Evolutionary conservation across 2,888 invertebrate genomes (phyloP).

Genomic region (Leptinotarsa tumamoca): DNA sequence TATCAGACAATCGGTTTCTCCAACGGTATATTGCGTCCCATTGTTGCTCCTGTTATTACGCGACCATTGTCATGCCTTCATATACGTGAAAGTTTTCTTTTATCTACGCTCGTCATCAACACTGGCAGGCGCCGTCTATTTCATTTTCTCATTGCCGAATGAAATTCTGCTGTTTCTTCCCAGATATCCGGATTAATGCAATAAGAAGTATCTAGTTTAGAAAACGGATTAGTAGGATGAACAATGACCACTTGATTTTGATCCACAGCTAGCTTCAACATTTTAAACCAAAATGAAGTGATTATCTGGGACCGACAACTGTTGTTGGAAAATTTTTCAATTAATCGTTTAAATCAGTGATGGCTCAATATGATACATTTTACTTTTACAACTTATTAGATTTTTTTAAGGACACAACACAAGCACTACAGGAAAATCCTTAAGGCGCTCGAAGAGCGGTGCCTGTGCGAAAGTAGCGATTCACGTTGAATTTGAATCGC

Average conservation of each 20-base stretch:
- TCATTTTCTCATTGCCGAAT: constrained; percentile 27
- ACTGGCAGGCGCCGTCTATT: constrained; percentile 42
- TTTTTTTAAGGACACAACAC: no score
- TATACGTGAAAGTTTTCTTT: constrained; percentile 63
- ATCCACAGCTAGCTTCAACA: background rate
- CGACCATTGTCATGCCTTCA: constrained; percentile 62
- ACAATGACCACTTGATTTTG: background rate
- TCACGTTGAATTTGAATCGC: no score
- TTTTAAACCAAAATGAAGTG: background rate
- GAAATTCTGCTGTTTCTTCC: constrained; percentile 28
- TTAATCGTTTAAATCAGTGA: no score
- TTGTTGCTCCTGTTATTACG: constrained; percentile 63
- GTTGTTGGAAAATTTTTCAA: no score
- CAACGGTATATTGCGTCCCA: constrained; percentile 63
- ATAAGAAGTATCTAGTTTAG: background rate
- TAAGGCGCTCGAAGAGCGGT: no score
- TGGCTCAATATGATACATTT: no score
- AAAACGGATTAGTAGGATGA: background rate
- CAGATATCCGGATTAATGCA: constrained; percentile 16
- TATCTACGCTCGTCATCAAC: constrained; percentile 61
- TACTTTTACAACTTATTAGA: no score
- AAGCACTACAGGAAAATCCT: no score
- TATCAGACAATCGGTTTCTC: constrained; percentile 61
- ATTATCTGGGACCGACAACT: no score
- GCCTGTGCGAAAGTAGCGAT: no score